phyloP scores from a whole-genome alignment of 2,113 vertebrate genomes.

The Leptosomus discolor region DNA sequence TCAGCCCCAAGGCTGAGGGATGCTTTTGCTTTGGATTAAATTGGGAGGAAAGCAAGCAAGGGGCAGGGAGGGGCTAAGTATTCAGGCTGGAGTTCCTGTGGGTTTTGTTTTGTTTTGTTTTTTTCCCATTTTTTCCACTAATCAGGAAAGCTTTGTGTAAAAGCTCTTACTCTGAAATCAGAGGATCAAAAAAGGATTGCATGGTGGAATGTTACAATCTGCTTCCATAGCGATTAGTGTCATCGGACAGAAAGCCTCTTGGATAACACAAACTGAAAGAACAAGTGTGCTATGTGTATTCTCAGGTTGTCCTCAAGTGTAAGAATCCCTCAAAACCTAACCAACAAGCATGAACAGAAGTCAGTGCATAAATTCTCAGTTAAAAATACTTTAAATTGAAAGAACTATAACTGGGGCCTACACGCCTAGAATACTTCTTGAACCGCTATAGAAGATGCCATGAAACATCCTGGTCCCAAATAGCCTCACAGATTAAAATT shows the following conservation, averaged over 20 bases:
- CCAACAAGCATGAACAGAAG: constrained; percentile 6
- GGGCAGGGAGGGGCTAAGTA: not conserved
- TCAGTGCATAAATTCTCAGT: constrained; percentile 54
- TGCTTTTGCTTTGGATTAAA: constrained; percentile 31
- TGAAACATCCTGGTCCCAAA: constrained; percentile 51
- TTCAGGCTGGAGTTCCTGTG: not conserved
- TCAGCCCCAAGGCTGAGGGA: constrained; percentile 39
- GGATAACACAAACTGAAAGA: constrained; percentile 63
- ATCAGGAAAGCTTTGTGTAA: constrained; percentile 62
- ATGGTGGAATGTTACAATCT: constrained; percentile 61
- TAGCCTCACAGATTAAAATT: constrained; percentile 21
- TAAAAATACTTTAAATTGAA: constrained; percentile 25
- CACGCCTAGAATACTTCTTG: constrained; percentile 1
- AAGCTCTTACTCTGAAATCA: constrained; percentile 59
- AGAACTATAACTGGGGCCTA: not conserved
- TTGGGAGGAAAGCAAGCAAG: not conserved
- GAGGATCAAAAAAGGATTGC: constrained; percentile 65
- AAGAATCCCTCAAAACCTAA: constrained; percentile 48
- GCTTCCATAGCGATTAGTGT: constrained; percentile 57
- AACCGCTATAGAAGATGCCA: constrained; percentile 2
- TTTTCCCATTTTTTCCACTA: constrained; percentile 18
- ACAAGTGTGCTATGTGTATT: constrained; percentile 53
- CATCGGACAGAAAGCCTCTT: constrained; percentile 53
- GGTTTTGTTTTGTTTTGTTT: not conserved
- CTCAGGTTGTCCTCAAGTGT: constrained; percentile 43